Conservation (phyloP, 2,113 vertebrate species). For the Paramormyrops kingsleyae region DNA sequence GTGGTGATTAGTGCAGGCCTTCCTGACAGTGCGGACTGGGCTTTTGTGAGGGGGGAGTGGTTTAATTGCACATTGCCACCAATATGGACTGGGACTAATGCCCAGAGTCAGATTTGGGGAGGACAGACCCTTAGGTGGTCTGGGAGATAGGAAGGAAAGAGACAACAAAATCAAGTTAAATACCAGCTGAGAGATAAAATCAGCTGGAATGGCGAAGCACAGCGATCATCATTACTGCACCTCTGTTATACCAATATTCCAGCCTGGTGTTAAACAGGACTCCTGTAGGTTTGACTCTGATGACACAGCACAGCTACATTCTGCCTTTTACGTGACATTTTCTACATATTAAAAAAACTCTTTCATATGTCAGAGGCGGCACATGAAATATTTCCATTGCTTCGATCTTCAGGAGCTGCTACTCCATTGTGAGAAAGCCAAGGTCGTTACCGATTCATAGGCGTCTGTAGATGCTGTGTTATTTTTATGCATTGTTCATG, state of each 20-base stretch:
- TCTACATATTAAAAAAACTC: background rate
- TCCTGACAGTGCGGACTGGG: conserved; percentile 9
- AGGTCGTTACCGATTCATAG: background rate
- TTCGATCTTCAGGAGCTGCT: background rate
- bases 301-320: background rate
- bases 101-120: conserved; percentile 8
- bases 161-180: conserved; percentile 1
- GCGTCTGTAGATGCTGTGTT: background rate
- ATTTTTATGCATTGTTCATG: background rate
- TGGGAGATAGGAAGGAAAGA: background rate
- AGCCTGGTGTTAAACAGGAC: background rate
- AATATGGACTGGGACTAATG: conserved; percentile 14
- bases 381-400: background rate
- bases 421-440: background rate
- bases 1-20: conserved; percentile 11
- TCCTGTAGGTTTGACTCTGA: background rate
- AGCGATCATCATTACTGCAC: background rate
- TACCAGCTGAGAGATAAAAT: background rate
- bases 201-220: background rate
- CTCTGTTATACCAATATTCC: background rate
- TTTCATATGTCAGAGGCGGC: background rate
- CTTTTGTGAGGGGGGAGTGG: background rate
- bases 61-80: conserved; percentile 22
- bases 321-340: background rate
- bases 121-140: background rate